Evolutionary conservation across 2,888 invertebrate genomes (phyloP).

Genomic region (Gisinianus flammeolus): DNA sequence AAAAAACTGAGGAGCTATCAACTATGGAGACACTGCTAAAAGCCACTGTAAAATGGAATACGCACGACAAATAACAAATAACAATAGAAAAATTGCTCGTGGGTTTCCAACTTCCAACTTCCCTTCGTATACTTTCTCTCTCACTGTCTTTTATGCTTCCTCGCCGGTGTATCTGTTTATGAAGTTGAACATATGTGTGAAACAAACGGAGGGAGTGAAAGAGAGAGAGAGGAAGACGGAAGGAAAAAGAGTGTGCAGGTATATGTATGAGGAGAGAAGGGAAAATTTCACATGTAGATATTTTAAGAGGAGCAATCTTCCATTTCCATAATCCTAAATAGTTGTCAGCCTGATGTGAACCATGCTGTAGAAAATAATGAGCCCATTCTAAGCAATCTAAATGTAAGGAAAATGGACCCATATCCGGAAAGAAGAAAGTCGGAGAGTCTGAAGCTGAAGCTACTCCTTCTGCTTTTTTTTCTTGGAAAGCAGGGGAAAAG

Average conservation of each 20-base stretch:
- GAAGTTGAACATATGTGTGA: background rate
- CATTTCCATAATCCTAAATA: conserved; percentile 30
- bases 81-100: too few species aligned
- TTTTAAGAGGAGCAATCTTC: conserved; percentile 19
- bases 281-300: too few species aligned
- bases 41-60: too few species aligned
- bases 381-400: conserved; percentile 20
- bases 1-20: too few species aligned
- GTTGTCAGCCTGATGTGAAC: conserved; percentile 26
- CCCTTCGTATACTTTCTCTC: background rate
- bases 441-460: too few species aligned
- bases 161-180: background rate
- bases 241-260: too few species aligned
- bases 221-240: background rate
- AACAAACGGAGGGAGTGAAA: background rate
- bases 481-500: too few species aligned
- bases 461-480: background rate
- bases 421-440: too few species aligned
- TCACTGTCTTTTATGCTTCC: background rate
- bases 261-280: too few species aligned
- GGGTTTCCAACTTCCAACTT: background rate
- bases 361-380: conserved; percentile 28
- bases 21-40: too few species aligned
- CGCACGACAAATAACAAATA: too few species aligned
- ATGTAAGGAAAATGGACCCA: conserved; percentile 1